Evolutionary conservation across 2,113 vertebrate species (phyloP).

Genomic region (Halcyon senegalensis): DNA sequence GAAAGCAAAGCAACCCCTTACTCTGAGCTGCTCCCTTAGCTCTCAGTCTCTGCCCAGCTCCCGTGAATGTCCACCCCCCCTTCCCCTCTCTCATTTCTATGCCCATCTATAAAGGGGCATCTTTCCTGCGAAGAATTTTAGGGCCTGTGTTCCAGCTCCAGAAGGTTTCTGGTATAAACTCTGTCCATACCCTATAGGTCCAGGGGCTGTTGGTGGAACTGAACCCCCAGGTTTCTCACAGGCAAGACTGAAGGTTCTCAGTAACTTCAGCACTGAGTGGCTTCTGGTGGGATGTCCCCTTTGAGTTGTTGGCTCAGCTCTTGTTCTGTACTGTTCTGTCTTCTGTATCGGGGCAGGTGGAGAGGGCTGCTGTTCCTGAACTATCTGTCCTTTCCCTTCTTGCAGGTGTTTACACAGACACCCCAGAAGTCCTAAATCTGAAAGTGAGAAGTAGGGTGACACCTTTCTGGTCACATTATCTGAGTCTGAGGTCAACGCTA

Average conservation of each 20-base stretch:
- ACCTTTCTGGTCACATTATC: neutral
- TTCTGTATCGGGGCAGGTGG: neutral
- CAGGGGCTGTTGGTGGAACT: neutral
- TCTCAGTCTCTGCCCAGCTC: neutral
- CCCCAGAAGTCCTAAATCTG: neutral
- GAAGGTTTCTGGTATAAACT: neutral
- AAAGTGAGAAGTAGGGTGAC: neutral
- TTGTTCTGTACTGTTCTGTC: neutral
- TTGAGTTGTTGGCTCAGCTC: neutral
- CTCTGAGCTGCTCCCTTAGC: neutral
- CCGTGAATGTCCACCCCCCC: neutral
- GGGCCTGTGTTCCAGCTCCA: neutral
- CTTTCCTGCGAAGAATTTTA: neutral
- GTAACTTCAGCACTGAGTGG: neutral
- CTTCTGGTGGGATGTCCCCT: neutral
- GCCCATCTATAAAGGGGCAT: neutral
- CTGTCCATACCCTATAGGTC: too few species aligned
- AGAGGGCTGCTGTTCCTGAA: neutral
- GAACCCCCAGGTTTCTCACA: neutral
- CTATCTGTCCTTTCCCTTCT: neutral
- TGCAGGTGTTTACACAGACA: neutral
- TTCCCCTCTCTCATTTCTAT: neutral
- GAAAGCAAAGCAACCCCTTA: neutral
- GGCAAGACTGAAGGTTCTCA: neutral
- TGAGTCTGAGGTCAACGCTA: neutral